Evolutionary conservation across 92 coral and sea anemone genomes (phyloP), one percentile per base, ranked within the genome.

Genomic region (Phymanthus crucifer): DNA sequence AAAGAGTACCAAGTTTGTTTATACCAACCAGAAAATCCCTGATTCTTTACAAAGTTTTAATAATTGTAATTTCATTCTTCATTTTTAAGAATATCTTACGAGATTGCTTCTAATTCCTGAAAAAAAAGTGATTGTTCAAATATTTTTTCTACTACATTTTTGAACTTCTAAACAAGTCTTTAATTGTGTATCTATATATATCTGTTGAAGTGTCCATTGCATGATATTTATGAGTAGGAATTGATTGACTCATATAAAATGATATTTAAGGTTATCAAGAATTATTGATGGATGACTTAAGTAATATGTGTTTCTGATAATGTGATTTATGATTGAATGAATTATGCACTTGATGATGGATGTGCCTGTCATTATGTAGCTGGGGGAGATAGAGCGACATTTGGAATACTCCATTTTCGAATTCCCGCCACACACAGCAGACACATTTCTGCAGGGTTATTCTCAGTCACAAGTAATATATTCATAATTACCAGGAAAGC

Each of bases 1-100:
- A 77, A 61, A 77, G 81, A 8, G 73, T 52, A 61, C 6, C 72
- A 18, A 29, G 31, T 58, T 47, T 77, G 52, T 71, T 71, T 23
- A 75, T 19, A 54, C 19, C 18, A 32, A 29, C 9, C 32, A 24
- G 6, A 75, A 31, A 17, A 18, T 46, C 26, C 35, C 29, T 35
- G 5, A 69, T 34, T 69, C 73, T 69, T 29, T 2, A 29, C 17
- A 61, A 61, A 61, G 68, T 61, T 61, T 11, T 29, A 9, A 61
- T 61, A 9, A 24, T 27, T 61, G 68, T 17, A 27, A 61, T 61
- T 61, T 61, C n/a, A 6, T 12, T 61, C 34, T 9, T 27, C 13
- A 8, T 19, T 23, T 61, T 61, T 3, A 27, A 61, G 34, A 61
- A 26, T 29, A 61, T 29, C 29, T 61, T 61, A 61, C 68, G 11